phyloP scores from a whole-genome alignment of 1,140 invertebrate species.

The Dinothrombium tinctorium region DNA sequence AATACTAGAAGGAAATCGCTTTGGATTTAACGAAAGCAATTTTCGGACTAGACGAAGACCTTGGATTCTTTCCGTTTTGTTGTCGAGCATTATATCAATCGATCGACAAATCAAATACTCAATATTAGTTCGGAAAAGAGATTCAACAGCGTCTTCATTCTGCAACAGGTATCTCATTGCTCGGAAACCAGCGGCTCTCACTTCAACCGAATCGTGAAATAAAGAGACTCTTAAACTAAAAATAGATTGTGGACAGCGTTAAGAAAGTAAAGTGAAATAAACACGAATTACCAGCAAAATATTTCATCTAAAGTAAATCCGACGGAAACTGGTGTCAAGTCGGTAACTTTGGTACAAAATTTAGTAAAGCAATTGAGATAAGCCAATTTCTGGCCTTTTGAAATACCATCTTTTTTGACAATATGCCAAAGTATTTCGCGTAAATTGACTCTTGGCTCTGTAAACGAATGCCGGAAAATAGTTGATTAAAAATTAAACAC shows the following conservation, averaged over 20 bases:
- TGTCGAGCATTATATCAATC: conserved; percentile 52
- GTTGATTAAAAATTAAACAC: conserved; percentile 1
- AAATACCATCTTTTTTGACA: conserved; percentile 28
- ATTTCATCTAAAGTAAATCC: conserved; percentile 48
- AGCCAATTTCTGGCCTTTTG: conserved; percentile 40
- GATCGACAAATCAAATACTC: conserved; percentile 46
- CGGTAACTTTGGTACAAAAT: conserved; percentile 37
- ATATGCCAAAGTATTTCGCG: conserved; percentile 23
- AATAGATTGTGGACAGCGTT: conserved; percentile 14
- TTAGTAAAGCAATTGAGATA: conserved; percentile 60
- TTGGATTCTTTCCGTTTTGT: conserved; percentile 69
- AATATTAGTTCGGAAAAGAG: conserved; percentile 49
- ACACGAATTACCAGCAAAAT: conserved; percentile 44
- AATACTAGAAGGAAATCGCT: conserved; percentile 35
- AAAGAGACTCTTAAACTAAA: conserved; percentile 55
- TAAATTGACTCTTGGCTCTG: conserved; percentile 21
- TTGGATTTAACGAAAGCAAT: conserved; percentile 36
- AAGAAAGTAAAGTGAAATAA: background rate
- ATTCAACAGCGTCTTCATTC: conserved; percentile 44
- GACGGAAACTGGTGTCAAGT: conserved; percentile 26
- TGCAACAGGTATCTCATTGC: conserved; percentile 57
- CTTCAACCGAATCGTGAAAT: conserved; percentile 58
- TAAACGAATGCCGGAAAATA: conserved; percentile 13
- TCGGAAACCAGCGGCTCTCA: conserved; percentile 60
- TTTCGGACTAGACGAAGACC: conserved; percentile 54